phyloP scores from a whole-genome alignment of 2,797 vertebrate species.

The Adelosebastes latens region DNA sequence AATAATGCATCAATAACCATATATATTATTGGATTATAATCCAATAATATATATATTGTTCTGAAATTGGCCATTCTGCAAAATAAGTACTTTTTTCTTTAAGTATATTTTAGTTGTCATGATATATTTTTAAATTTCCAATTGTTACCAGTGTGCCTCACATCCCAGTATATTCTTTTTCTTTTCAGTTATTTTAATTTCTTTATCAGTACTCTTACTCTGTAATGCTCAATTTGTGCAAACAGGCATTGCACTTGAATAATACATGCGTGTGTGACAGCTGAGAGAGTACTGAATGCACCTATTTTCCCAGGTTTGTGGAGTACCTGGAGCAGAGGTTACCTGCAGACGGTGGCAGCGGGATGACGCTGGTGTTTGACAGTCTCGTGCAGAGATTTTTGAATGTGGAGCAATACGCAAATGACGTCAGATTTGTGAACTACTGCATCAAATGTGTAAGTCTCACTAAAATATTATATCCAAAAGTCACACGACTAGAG shows the following conservation, averaged over 20 bases:
- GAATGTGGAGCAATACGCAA: constrained; percentile 80
- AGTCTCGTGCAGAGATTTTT: constrained; percentile 86
- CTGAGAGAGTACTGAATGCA: not conserved
- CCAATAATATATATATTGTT: no score
- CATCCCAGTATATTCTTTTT: not conserved
- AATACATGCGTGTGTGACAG: no score
- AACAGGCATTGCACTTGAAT: no score
- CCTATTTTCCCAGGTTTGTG: constrained; percentile 80
- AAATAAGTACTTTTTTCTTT: no score
- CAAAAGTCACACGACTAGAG: no score
- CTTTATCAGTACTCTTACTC: no score
- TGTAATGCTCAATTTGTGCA: no score
- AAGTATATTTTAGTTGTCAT: no score
- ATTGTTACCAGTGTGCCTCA: not conserved
- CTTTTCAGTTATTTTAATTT: no score
- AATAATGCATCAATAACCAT: no score
- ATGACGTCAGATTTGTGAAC: constrained; percentile 87
- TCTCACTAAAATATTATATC: not conserved
- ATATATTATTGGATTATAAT: no score
- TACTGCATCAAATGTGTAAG: constrained; percentile 91
- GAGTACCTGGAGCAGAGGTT: constrained; percentile 82
- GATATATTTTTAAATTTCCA: not conserved
- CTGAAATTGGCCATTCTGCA: no score
- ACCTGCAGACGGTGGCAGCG: constrained; percentile 54
- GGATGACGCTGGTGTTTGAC: constrained; percentile 82